phyloP scores from a whole-genome alignment of 2,113 vertebrate genomes.

The Anolis sagrei region DNA sequence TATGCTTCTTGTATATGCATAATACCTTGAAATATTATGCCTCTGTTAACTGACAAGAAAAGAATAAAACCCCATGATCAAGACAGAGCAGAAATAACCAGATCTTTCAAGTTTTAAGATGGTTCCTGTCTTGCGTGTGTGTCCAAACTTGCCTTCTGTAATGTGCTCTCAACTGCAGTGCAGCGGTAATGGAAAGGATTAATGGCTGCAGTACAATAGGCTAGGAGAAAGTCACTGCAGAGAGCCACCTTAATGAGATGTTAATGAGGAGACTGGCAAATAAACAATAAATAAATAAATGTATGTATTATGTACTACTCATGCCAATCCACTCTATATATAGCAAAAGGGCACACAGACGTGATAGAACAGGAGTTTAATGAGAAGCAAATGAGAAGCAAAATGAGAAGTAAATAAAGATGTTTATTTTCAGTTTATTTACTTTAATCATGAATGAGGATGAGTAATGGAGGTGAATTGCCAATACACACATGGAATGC shows the following conservation, averaged over 20 bases:
- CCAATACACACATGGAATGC: background rate
- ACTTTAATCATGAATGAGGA: background rate
- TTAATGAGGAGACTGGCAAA: background rate
- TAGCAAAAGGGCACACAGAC: rapidly evolving
- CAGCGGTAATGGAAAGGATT: background rate
- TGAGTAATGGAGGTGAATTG: background rate
- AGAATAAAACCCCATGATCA: background rate
- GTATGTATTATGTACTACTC: too few species aligned
- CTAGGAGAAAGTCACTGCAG: background rate
- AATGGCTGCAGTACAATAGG: background rate
- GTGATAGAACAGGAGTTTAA: background rate
- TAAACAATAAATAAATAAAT: background rate
- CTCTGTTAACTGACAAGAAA: background rate
- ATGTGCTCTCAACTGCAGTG: background rate
- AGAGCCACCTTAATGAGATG: background rate
- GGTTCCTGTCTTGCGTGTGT: background rate
- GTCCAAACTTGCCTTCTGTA: background rate
- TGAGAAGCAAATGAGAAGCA: background rate
- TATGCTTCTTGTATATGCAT: background rate
- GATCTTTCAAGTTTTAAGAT: conserved; percentile 10
- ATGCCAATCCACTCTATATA: too few species aligned
- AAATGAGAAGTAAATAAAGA: background rate
- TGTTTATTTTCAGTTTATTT: background rate
- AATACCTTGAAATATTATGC: background rate
- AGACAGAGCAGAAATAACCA: background rate